A percentile compares a stretch with the other conserved stretches of the same genome.
Evolutionary conservation across 2,888 invertebrate genomes (phyloP).

Genomic region (Teleiodes luculella): DNA sequence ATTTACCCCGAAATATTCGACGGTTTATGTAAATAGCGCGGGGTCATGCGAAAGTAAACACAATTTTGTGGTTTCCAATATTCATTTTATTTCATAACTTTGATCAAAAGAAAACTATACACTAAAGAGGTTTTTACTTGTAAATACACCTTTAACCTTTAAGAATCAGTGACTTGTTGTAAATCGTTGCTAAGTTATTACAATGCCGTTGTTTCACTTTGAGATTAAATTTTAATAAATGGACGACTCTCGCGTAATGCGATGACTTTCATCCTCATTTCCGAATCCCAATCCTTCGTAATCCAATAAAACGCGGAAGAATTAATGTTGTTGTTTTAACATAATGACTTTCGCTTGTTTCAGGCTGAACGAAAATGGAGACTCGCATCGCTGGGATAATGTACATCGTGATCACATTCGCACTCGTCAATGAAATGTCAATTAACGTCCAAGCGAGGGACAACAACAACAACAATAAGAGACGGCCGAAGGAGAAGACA

Average conservation of each 20-base stretch:
- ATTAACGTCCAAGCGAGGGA: slow-evolving; percentile 68
- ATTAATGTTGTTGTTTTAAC: slow-evolving; percentile 29
- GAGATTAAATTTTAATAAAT: slow-evolving; percentile 4
- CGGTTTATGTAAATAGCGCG: background rate
- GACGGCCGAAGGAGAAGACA: slow-evolving; percentile 66
- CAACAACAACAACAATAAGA: slow-evolving; percentile 65
- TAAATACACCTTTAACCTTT: no score
- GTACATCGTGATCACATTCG: slow-evolving; percentile 66
- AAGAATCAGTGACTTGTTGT: background rate
- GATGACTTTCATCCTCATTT: slow-evolving; percentile 17
- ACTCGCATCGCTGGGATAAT: slow-evolving; percentile 59
- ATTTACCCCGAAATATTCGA: slow-evolving; percentile 3
- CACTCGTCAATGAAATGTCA: slow-evolving; percentile 69
- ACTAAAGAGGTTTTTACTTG: no score
- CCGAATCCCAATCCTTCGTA: slow-evolving; percentile 24
- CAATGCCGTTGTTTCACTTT: background rate
- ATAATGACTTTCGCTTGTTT: slow-evolving; percentile 54
- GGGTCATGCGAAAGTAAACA: background rate
- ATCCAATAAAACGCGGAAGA: slow-evolving; percentile 28
- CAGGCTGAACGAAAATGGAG: slow-evolving; percentile 67
- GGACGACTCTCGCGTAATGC: background rate
- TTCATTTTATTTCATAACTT: background rate
- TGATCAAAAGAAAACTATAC: no score
- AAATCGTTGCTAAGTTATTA: background rate
- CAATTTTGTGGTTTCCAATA: slow-evolving; percentile 3